phyloP scores from a whole-genome alignment of 1,140 invertebrate genomes.

The Drosophila nasuta region DNA sequence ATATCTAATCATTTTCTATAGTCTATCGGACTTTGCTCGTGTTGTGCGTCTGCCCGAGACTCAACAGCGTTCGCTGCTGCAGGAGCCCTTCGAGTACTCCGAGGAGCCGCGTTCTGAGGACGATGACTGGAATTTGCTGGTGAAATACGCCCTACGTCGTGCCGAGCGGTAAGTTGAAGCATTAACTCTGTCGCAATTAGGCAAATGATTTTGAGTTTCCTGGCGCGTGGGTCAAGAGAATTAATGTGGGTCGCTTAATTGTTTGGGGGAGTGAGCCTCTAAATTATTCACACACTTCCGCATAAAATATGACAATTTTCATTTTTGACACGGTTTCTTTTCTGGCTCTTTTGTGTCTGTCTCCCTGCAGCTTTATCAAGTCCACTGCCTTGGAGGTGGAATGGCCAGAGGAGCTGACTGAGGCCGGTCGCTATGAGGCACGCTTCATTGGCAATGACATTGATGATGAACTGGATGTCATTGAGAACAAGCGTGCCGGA shows the following conservation, averaged over 20 bases:
- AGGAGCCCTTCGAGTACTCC: slow-evolving; percentile 89
- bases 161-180: slow-evolving; percentile 87
- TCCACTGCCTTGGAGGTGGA: slow-evolving; percentile 90
- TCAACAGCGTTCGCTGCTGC: slow-evolving; percentile 87
- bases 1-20: slow-evolving; percentile 45
- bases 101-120: slow-evolving; percentile 89
- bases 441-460: slow-evolving; percentile 92
- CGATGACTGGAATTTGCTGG: slow-evolving; percentile 91
- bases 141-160: slow-evolving; percentile 90
- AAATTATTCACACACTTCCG: slow-evolving; percentile 33
- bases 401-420: slow-evolving; percentile 89
- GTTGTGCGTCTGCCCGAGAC: slow-evolving; percentile 88
- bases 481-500: slow-evolving; percentile 91
- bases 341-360: neutral
- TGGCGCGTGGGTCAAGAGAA: slow-evolving; percentile 46
- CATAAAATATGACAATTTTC: slow-evolving; percentile 64
- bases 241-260: slow-evolving; percentile 63
- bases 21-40: slow-evolving; percentile 89
- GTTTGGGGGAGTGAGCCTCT: slow-evolving; percentile 6
- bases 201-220: slow-evolving; percentile 52
- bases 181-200: slow-evolving; percentile 53
- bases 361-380: slow-evolving; percentile 88
- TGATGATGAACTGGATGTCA: slow-evolving; percentile 91
- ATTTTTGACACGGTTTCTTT: slow-evolving; percentile 30
- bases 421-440: slow-evolving; percentile 90